phyloP scores from a whole-genome alignment of 2,797 vertebrate genomes.

The Graptemys geographica region DNA sequence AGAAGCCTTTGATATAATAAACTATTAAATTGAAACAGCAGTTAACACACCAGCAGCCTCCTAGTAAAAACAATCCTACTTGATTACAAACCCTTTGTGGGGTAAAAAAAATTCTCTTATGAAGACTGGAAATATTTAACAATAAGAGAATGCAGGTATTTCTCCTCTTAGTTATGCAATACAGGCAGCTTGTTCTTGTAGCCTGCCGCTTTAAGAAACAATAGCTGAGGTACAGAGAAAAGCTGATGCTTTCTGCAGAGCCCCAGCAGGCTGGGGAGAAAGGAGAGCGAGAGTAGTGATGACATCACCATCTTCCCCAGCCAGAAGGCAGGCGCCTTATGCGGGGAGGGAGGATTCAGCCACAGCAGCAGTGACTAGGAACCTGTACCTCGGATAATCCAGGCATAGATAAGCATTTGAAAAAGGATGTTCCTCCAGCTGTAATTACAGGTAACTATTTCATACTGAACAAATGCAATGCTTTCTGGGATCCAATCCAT shows the following conservation, averaged over 20 bases:
- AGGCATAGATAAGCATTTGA: conserved; percentile 1
- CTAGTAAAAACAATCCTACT: background rate
- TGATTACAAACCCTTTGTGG: background rate
- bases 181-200: background rate
- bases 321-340: conserved; percentile 7
- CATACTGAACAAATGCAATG: background rate
- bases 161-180: background rate
- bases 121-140: background rate
- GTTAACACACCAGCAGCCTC: background rate
- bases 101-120: background rate
- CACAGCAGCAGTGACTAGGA: background rate
- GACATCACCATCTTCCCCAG: conserved; percentile 69
- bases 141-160: background rate
- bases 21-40: background rate
- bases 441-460: conserved; percentile 65
- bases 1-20: background rate
- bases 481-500: background rate
- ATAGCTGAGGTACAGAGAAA: background rate
- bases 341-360: conserved; percentile 33
- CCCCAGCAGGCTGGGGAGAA: background rate
- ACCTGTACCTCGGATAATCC: background rate
- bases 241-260: background rate
- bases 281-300: conserved; percentile 57
- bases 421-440: conserved; percentile 59
- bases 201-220: conserved; percentile 53